Evolutionary conservation across 2,113 vertebrate species (phyloP).

Genomic region (Pteronura brasiliensis): DNA sequence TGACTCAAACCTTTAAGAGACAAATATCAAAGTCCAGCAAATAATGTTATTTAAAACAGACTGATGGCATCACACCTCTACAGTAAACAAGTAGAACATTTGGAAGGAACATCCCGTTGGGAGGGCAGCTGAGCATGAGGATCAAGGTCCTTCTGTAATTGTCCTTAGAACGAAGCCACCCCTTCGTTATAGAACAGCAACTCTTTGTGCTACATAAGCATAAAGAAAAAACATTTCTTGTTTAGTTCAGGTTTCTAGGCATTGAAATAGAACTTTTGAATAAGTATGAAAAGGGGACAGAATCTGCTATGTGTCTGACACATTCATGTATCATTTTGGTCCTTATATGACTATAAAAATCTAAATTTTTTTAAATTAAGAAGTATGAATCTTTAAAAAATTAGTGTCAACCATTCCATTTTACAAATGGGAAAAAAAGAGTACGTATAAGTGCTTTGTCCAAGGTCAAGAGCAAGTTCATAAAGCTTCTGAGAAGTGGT

Average conservation of each 20-base stretch:
- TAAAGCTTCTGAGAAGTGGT: not conserved
- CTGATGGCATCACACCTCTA: not conserved
- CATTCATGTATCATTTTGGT: not conserved
- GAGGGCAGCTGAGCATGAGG: not conserved
- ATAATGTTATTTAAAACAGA: constrained; percentile 32
- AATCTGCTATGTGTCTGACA: not conserved
- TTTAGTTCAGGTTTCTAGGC: not conserved
- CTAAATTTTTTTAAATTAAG: not conserved
- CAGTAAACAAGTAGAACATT: constrained; percentile 23
- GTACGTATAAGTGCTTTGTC: not conserved
- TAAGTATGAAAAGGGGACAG: not conserved
- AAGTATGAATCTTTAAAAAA: not conserved
- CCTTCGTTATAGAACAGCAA: not conserved
- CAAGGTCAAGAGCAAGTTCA: not conserved
- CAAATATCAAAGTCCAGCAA: constrained; percentile 22
- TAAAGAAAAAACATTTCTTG: not conserved
- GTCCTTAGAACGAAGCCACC: not conserved
- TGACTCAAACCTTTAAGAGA: not conserved
- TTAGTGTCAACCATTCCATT: not conserved
- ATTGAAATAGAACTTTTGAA: not conserved
- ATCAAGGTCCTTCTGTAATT: not conserved
- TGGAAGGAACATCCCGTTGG: not conserved
- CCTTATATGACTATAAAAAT: not conserved
- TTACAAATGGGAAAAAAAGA: not conserved
- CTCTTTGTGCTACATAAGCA: not conserved